phyloP scores from a whole-genome alignment of 2,113 vertebrate species.

The Trinectes maculatus region DNA sequence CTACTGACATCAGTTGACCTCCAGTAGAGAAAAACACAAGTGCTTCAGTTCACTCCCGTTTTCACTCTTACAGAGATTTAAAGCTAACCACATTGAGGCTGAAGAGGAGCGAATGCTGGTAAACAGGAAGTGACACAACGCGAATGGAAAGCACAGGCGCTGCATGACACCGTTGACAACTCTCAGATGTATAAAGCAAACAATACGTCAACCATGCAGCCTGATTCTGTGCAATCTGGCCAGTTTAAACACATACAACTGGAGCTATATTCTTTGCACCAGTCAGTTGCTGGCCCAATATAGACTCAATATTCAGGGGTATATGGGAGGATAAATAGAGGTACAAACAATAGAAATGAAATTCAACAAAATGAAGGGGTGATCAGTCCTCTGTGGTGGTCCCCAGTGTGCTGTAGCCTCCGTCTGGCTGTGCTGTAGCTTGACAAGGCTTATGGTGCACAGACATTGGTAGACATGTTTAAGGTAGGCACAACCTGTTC shows the following conservation, averaged over 20 bases:
- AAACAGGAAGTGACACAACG: slow-evolving; percentile 48
- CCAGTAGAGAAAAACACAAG: neutral
- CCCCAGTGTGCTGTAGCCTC: slow-evolving; percentile 42
- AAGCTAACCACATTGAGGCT: neutral
- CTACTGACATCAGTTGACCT: neutral
- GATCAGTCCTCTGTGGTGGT: slow-evolving; percentile 41
- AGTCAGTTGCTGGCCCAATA: slow-evolving; percentile 38
- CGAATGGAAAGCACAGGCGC: slow-evolving; percentile 53
- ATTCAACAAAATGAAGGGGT: neutral
- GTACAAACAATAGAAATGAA: slow-evolving; percentile 23
- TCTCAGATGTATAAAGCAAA: slow-evolving; percentile 36
- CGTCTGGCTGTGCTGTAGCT: slow-evolving; percentile 15
- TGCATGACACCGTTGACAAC: slow-evolving; percentile 31
- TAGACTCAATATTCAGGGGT: slow-evolving; percentile 26
- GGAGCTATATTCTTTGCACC: slow-evolving; percentile 36
- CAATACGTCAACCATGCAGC: slow-evolving; percentile 45
- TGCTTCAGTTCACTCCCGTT: neutral
- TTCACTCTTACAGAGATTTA: neutral
- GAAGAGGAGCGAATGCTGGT: neutral
- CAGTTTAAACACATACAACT: slow-evolving; percentile 42
- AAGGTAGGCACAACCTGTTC: slow-evolving; percentile 6
- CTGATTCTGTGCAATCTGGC: slow-evolving; percentile 22
- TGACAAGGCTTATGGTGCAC: neutral
- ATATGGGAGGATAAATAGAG: slow-evolving; percentile 30
- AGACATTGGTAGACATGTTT: slow-evolving; percentile 21